Evolutionary conservation across 2,888 invertebrate species (phyloP), one percentile per base, ranked within the genome.

Genomic region (Erebia palarica): DNA sequence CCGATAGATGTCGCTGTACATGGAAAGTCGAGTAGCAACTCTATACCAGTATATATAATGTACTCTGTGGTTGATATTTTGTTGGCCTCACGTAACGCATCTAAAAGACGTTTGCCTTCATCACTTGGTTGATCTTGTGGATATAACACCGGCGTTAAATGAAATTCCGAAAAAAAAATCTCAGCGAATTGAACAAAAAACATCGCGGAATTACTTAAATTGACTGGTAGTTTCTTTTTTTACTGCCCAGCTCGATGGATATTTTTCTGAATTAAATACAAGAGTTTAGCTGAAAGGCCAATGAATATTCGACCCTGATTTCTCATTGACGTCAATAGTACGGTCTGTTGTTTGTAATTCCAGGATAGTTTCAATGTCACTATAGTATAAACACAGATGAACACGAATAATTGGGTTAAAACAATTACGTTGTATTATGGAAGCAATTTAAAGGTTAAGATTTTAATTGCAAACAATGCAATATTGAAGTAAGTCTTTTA

Each of bases 391-490:
- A 64, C 63, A 55, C 65, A 44, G 55, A 55, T 27, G 60, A 49
- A 47, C 14, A 16, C 57, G 27, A 72, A 55, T 36, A 7, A 36
- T 72, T 36, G 47, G 65, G 49, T 69, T 65, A 72, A 61, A 65
- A 44, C 65, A 69, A 69, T 72, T 69, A 72, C 3, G 55, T 27
- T 1, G 44, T 42, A 66, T 66, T 69, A 72, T 63, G 65, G 58
- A 69, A 69, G 21, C 49, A 72, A 69, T 72, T 65, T 63, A 65
- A 55, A 66, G 57, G 47, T 65, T 59, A 27, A 59, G 60, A 65
- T 60, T 47, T 65, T 69, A 69, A 69, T 69, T 36, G 72, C 73
- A 69, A 74, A 71, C 72, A 72, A 67, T 44, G 51, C 63, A 65
- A 68, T 58, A 59, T 21, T 58, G 7, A 14, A 27, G 64, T 64